Evolutionary conservation across 2,113 vertebrate species (phyloP).

Genomic region (Monopterus albus): DNA sequence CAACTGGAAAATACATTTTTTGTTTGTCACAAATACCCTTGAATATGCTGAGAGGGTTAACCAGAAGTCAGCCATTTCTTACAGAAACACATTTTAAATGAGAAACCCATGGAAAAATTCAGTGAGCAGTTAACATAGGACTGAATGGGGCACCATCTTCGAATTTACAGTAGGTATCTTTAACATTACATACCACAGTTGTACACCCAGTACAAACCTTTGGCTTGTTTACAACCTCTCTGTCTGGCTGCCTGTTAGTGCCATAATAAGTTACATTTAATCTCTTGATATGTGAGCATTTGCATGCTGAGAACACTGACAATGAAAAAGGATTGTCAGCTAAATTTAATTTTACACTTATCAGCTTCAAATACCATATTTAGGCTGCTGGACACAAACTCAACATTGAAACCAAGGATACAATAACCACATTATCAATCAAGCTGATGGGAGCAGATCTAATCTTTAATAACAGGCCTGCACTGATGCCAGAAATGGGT

Average conservation of each 20-base stretch:
- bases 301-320: neutral
- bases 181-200: neutral
- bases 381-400: constrained; percentile 37
- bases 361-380: constrained; percentile 19
- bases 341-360: constrained; percentile 17
- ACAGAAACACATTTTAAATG: too few species aligned
- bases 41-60: too few species aligned
- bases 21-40: too few species aligned
- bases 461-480: constrained; percentile 62
- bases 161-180: too few species aligned
- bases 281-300: neutral
- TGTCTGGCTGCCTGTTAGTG: neutral
- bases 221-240: too few species aligned
- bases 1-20: too few species aligned
- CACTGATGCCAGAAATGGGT: constrained; percentile 67
- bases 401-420: constrained; percentile 49
- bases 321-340: neutral
- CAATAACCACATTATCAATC: constrained; percentile 56
- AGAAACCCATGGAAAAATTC: too few species aligned
- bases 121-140: too few species aligned
- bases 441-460: constrained; percentile 58
- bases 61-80: too few species aligned
- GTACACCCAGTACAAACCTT: neutral
- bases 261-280: neutral
- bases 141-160: too few species aligned